Conservation (phyloP, 2,888 invertebrate genomes). For the Drosophila mercatorum region DNA sequence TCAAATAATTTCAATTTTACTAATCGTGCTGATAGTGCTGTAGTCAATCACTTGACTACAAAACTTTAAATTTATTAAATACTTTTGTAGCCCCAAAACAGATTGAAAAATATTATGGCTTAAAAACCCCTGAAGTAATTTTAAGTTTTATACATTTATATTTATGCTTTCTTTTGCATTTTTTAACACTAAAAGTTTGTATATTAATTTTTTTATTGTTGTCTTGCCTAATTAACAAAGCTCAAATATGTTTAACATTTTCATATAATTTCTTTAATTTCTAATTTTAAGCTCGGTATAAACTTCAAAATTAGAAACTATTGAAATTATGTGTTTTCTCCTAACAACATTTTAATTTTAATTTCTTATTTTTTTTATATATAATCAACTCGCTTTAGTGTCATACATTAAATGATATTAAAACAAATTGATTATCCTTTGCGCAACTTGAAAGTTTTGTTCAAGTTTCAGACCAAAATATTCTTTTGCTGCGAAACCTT, state of each 20-base stretch:
- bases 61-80: neutral
- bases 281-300: neutral
- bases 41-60: neutral
- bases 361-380: neutral
- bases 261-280: slow-evolving; percentile 10
- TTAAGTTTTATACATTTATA: neutral
- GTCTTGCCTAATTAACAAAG: neutral
- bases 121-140: neutral
- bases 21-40: neutral
- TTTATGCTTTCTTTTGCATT: neutral
- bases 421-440: slow-evolving; percentile 13
- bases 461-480: neutral
- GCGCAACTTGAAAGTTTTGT: neutral
- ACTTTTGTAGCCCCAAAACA: neutral
- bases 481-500: slow-evolving; percentile 17
- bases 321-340: neutral
- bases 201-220: neutral
- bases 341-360: neutral
- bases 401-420: slow-evolving; percentile 10
- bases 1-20: neutral
- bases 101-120: neutral
- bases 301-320: slow-evolving; percentile 3
- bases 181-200: neutral
- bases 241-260: neutral
- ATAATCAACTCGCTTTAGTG: slow-evolving; percentile 32